These are phyloP conservation scores for Cancer borealis DNA, from an alignment of 2,888 invertebrate genomes.

Conservation along the genomic window DNA sequence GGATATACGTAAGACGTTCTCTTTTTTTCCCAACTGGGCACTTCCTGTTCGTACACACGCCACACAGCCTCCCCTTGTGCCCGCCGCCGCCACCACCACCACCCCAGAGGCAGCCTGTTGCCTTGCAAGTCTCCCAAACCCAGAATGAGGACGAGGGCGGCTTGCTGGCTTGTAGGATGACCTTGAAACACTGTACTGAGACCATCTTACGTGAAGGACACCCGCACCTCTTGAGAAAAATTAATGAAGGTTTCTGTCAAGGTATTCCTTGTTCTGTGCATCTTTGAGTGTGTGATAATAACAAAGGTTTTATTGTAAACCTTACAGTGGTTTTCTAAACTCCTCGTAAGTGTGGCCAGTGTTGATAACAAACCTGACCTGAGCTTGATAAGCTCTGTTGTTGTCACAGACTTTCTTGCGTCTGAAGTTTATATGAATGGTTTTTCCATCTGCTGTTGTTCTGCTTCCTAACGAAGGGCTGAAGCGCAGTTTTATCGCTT, in stretches of 20 bases:
- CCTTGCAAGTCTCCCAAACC: not conserved
- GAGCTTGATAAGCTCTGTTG: not conserved
- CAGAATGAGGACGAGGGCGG: not conserved
- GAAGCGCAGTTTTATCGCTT: not conserved
- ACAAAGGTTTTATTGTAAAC: not conserved
- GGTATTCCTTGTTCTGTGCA: not conserved
- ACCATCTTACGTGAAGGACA: not conserved
- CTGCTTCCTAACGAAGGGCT: not conserved
- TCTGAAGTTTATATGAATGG: not conserved
- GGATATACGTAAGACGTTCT: not conserved
- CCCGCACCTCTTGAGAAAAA: not conserved
- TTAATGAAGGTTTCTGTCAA: not conserved
- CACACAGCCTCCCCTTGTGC: conserved; percentile 3
- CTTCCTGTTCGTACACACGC: conserved; percentile 9
- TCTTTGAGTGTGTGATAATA: not conserved
- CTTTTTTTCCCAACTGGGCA: conserved; percentile 4
- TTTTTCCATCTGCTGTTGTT: not conserved
- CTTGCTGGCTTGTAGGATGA: not conserved
- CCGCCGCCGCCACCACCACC: not conserved
- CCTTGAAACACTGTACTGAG: not conserved
- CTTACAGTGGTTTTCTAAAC: not conserved
- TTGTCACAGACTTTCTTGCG: not conserved
- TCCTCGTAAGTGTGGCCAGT: not conserved
- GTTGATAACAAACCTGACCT: not conserved
- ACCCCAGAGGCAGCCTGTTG: not conserved